Percentiles rank a stretch among this genome's conserved stretches.
phyloP scores from a whole-genome alignment of 2,113 vertebrate species.

The Hemicordylus capensis region DNA sequence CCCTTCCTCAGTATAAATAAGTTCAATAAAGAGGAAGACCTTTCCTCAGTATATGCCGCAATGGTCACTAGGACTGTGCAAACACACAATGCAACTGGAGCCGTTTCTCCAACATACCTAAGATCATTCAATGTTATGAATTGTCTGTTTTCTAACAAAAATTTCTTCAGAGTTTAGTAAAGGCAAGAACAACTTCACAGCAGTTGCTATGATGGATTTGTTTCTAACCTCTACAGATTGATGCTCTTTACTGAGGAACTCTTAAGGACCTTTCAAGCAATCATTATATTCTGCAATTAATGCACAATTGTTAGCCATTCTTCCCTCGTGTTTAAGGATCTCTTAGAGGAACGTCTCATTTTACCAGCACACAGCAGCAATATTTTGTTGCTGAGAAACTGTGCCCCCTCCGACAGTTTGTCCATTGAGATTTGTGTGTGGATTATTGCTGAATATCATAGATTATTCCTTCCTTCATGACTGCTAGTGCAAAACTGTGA shows the following conservation, averaged over 20 bases:
- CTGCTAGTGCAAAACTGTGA: not conserved
- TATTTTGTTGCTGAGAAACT: not conserved
- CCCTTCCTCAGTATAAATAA: too few species aligned
- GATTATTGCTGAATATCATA: not conserved
- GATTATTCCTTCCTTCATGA: not conserved
- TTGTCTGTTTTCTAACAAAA: not conserved
- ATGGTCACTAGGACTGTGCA: too few species aligned
- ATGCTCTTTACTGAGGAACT: not conserved
- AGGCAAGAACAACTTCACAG: not conserved
- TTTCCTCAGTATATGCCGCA: too few species aligned
- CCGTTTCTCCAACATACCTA: too few species aligned
- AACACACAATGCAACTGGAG: too few species aligned
- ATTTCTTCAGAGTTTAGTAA: slow-evolving; percentile 7
- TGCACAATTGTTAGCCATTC: not conserved
- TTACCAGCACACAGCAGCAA: not conserved
- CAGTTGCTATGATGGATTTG: slow-evolving; percentile 1
- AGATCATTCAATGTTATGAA: not conserved
- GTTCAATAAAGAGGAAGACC: too few species aligned
- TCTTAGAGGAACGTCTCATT: not conserved
- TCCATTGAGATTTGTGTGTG: not conserved
- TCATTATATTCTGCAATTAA: not conserved
- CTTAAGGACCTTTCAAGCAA: not conserved
- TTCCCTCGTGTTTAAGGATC: not conserved
- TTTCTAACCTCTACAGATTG: not conserved
- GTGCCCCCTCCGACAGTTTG: not conserved